These are phyloP conservation scores for Conchocele bisecta DNA, from an alignment of 2,888 invertebrate genomes.

Conservation along the genomic window DNA sequence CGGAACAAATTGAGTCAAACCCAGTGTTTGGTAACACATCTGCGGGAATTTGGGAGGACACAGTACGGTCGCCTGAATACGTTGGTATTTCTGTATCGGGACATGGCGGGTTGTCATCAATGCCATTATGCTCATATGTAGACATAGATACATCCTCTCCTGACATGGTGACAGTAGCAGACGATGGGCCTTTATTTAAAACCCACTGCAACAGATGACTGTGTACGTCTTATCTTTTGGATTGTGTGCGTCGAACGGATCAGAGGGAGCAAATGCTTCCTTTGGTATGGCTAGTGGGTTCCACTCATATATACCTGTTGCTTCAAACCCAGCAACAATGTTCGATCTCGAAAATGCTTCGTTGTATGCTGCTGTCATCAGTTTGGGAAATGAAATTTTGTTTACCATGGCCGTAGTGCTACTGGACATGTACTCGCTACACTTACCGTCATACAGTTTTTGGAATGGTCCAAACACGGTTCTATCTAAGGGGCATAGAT, in stretches of 20 bases:
- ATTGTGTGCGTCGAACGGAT: conserved; percentile 4
- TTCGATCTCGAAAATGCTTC: background rate
- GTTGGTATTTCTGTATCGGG: too few species aligned
- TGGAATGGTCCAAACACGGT: conserved; percentile 21
- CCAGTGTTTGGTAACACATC: too few species aligned
- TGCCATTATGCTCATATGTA: too few species aligned
- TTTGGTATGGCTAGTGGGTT: conserved; percentile 6
- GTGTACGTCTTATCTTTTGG: too few species aligned
- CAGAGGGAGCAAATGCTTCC: background rate
- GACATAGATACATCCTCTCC: too few species aligned
- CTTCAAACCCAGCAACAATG: conserved; percentile 11
- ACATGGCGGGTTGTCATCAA: too few species aligned
- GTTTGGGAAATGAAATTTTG: conserved; percentile 7
- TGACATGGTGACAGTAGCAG: too few species aligned
- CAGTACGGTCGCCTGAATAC: too few species aligned
- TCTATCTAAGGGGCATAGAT: conserved; percentile 13
- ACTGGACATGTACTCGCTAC: conserved; percentile 10
- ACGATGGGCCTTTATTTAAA: too few species aligned
- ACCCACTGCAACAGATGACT: too few species aligned
- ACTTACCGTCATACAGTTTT: background rate
- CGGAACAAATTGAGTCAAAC: too few species aligned
- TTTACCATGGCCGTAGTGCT: background rate
- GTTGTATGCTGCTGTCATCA: conserved; percentile 9
- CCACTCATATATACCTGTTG: conserved; percentile 10
- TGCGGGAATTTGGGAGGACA: too few species aligned